Conservation (phyloP, 2,113 vertebrate genomes). For the Spea multiplicata region DNA sequence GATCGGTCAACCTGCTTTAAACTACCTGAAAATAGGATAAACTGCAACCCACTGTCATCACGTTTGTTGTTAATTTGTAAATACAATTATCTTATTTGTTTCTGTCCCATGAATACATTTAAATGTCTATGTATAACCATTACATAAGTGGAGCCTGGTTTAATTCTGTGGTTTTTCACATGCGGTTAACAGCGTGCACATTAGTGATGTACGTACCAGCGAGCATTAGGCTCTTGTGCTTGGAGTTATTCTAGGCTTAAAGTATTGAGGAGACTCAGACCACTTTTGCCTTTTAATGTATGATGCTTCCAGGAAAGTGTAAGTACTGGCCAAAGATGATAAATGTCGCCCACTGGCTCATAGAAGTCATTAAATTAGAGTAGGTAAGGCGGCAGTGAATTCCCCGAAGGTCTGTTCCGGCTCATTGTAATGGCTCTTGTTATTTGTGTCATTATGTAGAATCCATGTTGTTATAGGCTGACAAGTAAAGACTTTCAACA, state of each 20-base stretch:
- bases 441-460: conserved; percentile 38
- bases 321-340: conserved; percentile 38
- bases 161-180: background rate
- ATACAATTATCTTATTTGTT: background rate
- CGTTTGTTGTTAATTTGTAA: background rate
- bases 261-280: conserved; percentile 14
- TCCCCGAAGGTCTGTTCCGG: conserved; percentile 35
- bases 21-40: too few species aligned
- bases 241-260: background rate
- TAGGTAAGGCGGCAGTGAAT: conserved; percentile 30
- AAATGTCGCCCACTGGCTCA: conserved; percentile 34
- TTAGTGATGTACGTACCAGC: background rate
- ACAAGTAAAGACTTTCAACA: conserved; percentile 26
- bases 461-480: conserved; percentile 17
- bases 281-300: conserved; percentile 27
- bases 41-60: background rate
- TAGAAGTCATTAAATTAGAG: conserved; percentile 46
- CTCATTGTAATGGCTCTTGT: conserved; percentile 33
- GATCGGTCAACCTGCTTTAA: too few species aligned
- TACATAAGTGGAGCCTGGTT: background rate
- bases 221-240: conserved; percentile 18
- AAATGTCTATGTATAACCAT: background rate
- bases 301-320: conserved; percentile 26
- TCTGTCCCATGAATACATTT: background rate
- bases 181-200: background rate